Evolutionary conservation across 2,888 invertebrate species (phyloP).

Genomic region (Chouioia cunea): DNA sequence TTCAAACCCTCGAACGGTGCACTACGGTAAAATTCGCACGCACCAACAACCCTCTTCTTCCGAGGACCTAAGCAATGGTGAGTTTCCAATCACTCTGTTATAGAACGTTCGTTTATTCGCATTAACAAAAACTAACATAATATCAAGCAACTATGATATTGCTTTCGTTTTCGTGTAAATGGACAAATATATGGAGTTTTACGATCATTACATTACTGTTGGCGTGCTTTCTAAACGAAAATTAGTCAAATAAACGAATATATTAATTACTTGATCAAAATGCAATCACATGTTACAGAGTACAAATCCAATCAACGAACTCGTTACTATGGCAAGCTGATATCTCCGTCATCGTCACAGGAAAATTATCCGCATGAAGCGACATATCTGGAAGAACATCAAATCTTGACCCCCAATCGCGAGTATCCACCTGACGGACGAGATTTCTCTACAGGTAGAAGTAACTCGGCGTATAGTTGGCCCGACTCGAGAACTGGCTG

Average conservation of each 20-base stretch:
- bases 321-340: conserved; percentile 31
- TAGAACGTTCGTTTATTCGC: background rate
- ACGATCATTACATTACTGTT: too few relatives aligned
- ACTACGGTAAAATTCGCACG: conserved; percentile 57
- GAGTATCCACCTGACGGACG: conserved; percentile 50
- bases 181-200: too few relatives aligned
- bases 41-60: conserved; percentile 45
- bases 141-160: too few relatives aligned
- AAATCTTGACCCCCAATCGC: conserved; percentile 43
- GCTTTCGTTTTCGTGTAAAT: too few relatives aligned
- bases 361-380: background rate
- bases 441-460: conserved; percentile 54
- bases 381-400: conserved; percentile 2
- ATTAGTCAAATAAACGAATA: background rate
- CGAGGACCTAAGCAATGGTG: conserved; percentile 18
- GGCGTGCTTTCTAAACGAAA: too few relatives aligned
- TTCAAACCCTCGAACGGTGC: conserved; percentile 53
- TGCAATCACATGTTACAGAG: background rate
- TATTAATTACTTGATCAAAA: too few relatives aligned
- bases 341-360: conserved; percentile 7
- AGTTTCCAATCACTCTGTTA: background rate
- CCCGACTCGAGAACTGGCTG: conserved; percentile 46
- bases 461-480: background rate
- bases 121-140: too few relatives aligned
- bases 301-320: conserved; percentile 24